phyloP scores from a whole-genome alignment of 1,140 invertebrate genomes.

The Euwallacea similis region DNA sequence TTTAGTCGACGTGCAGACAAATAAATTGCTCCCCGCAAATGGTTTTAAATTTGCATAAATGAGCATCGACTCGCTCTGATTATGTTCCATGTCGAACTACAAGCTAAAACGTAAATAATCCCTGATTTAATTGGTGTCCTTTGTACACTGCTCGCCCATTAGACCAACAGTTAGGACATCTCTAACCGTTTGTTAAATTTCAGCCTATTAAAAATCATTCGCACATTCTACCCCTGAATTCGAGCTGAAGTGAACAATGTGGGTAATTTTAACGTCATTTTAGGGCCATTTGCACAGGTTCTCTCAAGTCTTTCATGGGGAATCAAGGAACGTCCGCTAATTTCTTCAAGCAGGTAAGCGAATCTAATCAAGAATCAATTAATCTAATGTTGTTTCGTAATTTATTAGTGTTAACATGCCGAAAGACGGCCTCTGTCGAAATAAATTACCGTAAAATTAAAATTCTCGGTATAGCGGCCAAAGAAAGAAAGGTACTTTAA shows the following conservation, averaged over 20 bases:
- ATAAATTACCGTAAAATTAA: conserved; percentile 17
- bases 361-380: neutral
- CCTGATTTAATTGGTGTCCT: too few species aligned
- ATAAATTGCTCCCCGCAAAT: neutral
- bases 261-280: too few species aligned
- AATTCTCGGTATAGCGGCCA: neutral
- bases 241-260: too few species aligned
- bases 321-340: too few species aligned
- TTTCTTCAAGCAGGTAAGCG: too few species aligned
- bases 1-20: neutral
- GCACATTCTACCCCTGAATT: too few species aligned
- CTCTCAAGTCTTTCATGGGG: too few species aligned
- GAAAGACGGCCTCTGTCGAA: neutral
- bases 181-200: too few species aligned
- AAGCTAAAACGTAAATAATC: neutral
- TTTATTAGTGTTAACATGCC: conserved; percentile 2
- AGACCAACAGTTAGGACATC: too few species aligned
- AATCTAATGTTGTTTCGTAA: conserved; percentile 2
- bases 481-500: neutral
- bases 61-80: conserved; percentile 8
- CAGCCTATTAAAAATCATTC: too few species aligned
- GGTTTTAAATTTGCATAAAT: conserved; percentile 8
- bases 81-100: neutral
- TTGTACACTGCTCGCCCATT: too few species aligned
- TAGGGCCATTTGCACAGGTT: too few species aligned